These are phyloP conservation scores for Cephus spinipes DNA, from an alignment of 2,888 invertebrate species.

Conservation along the genomic window DNA sequence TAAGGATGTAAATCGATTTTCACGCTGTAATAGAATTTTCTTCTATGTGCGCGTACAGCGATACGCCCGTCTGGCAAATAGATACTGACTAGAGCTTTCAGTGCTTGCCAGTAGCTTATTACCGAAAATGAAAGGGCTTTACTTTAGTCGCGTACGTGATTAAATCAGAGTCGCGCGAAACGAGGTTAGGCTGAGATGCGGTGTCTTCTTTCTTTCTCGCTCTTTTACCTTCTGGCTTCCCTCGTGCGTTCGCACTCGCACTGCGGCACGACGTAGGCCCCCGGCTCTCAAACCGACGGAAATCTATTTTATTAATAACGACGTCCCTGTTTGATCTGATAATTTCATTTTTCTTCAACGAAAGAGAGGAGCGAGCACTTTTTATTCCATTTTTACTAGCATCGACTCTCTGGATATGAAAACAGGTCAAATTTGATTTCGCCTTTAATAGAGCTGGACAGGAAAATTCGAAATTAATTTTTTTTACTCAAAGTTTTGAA, in stretches of 20 bases:
- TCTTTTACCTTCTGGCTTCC: constrained; percentile 36
- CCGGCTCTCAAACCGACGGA: constrained; percentile 21
- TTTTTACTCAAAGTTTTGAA: background rate
- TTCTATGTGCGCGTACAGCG: background rate
- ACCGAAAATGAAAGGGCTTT: constrained; percentile 52
- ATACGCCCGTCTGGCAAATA: background rate
- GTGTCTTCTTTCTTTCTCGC: constrained; percentile 27
- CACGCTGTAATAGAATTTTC: background rate
- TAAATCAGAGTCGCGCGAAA: constrained; percentile 54
- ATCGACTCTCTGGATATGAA: background rate
- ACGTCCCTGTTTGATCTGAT: constrained; percentile 56
- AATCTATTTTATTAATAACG: constrained; percentile 60
- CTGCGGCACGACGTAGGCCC: background rate
- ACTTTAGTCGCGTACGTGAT: constrained; percentile 51
- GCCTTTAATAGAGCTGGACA: background rate
- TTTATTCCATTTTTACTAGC: background rate
- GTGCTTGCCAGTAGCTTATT: constrained; percentile 31
- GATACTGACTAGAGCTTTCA: background rate
- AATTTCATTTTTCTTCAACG: constrained; percentile 36
- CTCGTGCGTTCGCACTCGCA: constrained; percentile 32
- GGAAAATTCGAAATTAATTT: background rate
- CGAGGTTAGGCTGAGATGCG: constrained; percentile 48
- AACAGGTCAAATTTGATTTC: background rate
- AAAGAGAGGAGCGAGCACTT: background rate
- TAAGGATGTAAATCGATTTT: background rate